Base-by-base conservation (phyloP, 2,888 invertebrate genomes). In the Xanthorhoe spadicearia region DNA sequence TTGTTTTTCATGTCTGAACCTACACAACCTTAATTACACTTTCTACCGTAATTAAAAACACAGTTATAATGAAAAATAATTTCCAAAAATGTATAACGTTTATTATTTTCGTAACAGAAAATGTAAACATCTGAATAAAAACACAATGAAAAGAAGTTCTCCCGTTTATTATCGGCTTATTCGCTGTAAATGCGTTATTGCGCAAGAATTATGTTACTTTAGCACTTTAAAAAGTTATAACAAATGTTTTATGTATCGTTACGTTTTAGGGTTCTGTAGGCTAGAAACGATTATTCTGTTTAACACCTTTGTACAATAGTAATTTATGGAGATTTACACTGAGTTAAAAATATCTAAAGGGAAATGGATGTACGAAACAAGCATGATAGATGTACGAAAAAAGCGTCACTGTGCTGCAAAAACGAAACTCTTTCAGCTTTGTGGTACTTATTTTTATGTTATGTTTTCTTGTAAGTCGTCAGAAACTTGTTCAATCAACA, bases 151-250 rank as follows among this genome's bases (percentile, higher is more conserved):
- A 79, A 81, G 72, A 82, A 83, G 77, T 83, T 76, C 64, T 77
- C 69, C 68, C 82, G 79, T 85, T 85, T 83, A 80, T 83, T 84
- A 85, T 82, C 80, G 77, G 81, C 79, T 85, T 83, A 84, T 83
- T 83, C 83, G 79, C 80, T 78, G 78, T 83, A 81, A 83, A 82
- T 78, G 82, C 78, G 78, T 80, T 81, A 82, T 78, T 73, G 74
- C 76, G 76, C 73, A 74, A 77, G 78, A 82, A 83, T 81, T 82
- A 81, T 79, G 78, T 76, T 77, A 71, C 74, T 78, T 76, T 72
- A 54, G 74, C 73, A 73, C 64, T 69, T 70, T 68, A 66, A 66
- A 74, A 70, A 72, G 71, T 74, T 77, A 66, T 71, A 68, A 68
- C 72, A 74, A 74, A 74, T 76, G 74, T 74, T 74, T 71, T 63